A percentile compares a stretch with the other conserved stretches of the same genome.
These are phyloP conservation scores for Serripes groenlandicus DNA, from an alignment of 2,888 invertebrate species.

Conservation along the genomic window DNA sequence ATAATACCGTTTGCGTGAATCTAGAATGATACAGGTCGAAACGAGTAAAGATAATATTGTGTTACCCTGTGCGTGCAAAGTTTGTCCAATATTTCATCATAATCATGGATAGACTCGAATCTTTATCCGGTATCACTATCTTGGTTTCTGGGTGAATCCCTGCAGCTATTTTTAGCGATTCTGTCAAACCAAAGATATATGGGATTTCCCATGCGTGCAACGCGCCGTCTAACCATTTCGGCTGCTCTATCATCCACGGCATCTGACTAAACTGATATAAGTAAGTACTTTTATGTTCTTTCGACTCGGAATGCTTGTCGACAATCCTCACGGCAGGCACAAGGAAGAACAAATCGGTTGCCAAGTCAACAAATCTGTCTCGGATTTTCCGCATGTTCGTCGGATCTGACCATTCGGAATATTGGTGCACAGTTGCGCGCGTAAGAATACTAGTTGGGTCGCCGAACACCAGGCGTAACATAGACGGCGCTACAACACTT, in stretches of 20 bases:
- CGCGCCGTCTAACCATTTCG: constrained; percentile 79
- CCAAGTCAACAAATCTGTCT: constrained; percentile 95
- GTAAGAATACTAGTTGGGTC: constrained; percentile 3
- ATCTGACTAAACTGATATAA: constrained; percentile 71
- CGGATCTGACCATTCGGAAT: constrained; percentile 36
- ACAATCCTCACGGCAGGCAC: constrained; percentile 92
- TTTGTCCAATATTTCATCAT: constrained; percentile 98
- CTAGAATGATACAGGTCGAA: too few species aligned
- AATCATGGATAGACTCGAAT: constrained; percentile 92
- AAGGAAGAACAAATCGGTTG: constrained; percentile 97
- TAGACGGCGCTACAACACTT: constrained; percentile 14
- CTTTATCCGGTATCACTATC: constrained; percentile 92
- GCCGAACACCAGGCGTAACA: not conserved
- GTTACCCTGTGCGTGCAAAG: constrained; percentile 97
- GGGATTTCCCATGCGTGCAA: constrained; percentile 83
- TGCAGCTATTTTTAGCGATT: constrained; percentile 40
- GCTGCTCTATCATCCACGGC: constrained; percentile 71
- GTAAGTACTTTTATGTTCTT: constrained; percentile 88
- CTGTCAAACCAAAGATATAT: constrained; percentile 77
- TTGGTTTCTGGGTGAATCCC: constrained; percentile 84
- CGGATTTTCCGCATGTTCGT: constrained; percentile 91
- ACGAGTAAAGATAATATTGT: too few species aligned
- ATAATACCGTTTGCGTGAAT: too few species aligned
- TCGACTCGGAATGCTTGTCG: constrained; percentile 14
- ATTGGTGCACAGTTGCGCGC: constrained; percentile 43